phyloP scores from a whole-genome alignment of 1,140 invertebrate species.

The Drosophila arawakana region DNA sequence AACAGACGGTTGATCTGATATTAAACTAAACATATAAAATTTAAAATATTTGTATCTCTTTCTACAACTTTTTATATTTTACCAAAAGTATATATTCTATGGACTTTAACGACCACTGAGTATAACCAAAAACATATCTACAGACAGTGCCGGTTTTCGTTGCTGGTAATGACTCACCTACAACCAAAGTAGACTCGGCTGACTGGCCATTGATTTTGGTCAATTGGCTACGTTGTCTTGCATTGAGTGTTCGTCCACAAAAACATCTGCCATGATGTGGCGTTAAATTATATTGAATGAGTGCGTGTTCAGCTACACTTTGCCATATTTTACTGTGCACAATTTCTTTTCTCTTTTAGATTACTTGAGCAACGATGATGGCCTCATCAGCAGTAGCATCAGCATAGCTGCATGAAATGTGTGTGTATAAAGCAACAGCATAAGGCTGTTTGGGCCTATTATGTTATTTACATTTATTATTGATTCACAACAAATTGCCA shows the following conservation, averaged over 20 bases:
- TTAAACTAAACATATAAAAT: too few species aligned
- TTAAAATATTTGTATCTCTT: too few species aligned
- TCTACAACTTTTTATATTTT: too few species aligned
- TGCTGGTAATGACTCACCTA: constrained; percentile 27
- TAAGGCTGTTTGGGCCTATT: constrained; percentile 50
- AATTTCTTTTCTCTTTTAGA: constrained; percentile 46
- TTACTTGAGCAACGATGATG: constrained; percentile 50
- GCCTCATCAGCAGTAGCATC: constrained; percentile 39
- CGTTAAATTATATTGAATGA: constrained; percentile 66
- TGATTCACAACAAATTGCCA: constrained; percentile 77
- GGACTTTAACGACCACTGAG: background rate
- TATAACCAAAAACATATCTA: background rate
- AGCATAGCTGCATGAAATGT: constrained; percentile 5
- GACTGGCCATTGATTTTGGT: constrained; percentile 70
- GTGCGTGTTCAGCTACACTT: constrained; percentile 49
- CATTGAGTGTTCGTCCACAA: background rate
- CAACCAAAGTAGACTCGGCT: constrained; percentile 12
- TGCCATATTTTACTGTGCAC: constrained; percentile 68
- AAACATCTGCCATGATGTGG: constrained; percentile 74
- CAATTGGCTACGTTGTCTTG: constrained; percentile 68
- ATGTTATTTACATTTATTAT: constrained; percentile 83
- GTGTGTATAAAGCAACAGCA: background rate
- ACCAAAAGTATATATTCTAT: too few species aligned
- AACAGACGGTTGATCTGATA: too few species aligned
- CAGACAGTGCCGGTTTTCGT: constrained; percentile 8